Conservation (phyloP, 2,888 invertebrate genomes). For the Calameuta filiformis region DNA sequence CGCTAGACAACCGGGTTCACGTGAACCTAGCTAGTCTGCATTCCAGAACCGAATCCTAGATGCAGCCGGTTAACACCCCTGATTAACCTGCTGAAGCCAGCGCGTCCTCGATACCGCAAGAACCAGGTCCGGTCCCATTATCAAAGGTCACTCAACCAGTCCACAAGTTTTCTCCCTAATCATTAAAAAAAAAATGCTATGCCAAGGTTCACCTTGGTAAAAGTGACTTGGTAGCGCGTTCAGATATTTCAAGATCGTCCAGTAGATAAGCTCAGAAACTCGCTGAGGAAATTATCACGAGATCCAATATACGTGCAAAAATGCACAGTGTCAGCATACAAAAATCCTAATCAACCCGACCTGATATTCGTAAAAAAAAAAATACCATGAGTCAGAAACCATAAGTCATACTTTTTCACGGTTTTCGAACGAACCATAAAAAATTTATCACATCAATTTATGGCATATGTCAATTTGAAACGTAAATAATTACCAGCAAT, state of each 20-base stretch:
- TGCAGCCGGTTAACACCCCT: conserved; percentile 6
- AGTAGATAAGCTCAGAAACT: neutral
- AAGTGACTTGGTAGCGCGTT: neutral
- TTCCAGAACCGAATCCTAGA: conserved; percentile 20
- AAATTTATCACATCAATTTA: neutral
- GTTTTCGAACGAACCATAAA: neutral
- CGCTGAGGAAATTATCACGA: neutral
- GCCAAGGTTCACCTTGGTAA: neutral
- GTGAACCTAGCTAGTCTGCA: conserved; percentile 13
- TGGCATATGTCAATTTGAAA: neutral
- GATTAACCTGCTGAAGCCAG: neutral
- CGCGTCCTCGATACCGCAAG: conserved; percentile 12
- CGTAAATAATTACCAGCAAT: neutral
- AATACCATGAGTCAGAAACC: neutral
- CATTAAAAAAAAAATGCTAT: conserved; percentile 3
- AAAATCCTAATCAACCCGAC: neutral
- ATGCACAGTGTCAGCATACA: conserved; percentile 42
- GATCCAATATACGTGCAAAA: conserved; percentile 37
- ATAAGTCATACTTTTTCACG: neutral
- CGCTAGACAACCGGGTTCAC: neutral
- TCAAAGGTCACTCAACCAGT: conserved; percentile 9
- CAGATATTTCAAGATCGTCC: neutral
- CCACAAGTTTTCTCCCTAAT: neutral
- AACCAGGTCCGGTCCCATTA: conserved; percentile 14
- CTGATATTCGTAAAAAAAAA: neutral